Evolutionary conservation across 1,140 invertebrate genomes (phyloP), one percentile per base, ranked within the genome.

Genomic region (Planococcus citri): DNA sequence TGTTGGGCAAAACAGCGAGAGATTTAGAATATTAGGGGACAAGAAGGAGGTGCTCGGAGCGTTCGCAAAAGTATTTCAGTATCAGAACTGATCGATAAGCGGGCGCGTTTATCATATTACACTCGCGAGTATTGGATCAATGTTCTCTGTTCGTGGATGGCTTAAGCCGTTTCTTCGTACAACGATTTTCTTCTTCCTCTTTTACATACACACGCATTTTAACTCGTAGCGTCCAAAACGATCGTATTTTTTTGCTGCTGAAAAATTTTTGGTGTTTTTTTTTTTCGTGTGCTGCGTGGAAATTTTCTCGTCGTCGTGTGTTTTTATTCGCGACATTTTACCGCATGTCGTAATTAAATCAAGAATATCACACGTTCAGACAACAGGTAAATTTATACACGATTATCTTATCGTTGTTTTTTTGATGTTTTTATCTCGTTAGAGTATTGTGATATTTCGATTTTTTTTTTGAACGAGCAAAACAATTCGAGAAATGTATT

Each of bases 61-160:
- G 60, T 64, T 64, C 60, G 60, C 60, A 64, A 64, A 64, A 64
- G 60, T 64, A 64, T 64, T 64, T 64, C 60, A 64, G 60, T 64
- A 64, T 64, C 60, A 64, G 60, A 64, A 64, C 60, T 64, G 60
- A 64, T 64, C 60, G 60, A 64, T 64, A 64, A 64, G 60, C 60
- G 25, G 60, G 60, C 60, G 60, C 60, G 60, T 64, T 64, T 64
- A 64, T 64, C 60, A 64, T 64, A 64, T 64, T 64, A 64, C 60
- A 64, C 60, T 64, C 60, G 60, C 60, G 60, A 64, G 60, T 64
- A 64, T 64, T 64, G 60, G 60, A 64, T 64, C 60, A 64, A 64
- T 64, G 60, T 64, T 64, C 60, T 64, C 10, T 64, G 60, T 64
- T 64, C 60, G 60, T 64, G 60, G 60, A 64, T 64, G 60, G 60